phyloP scores from a whole-genome alignment of 2,113 vertebrate genomes.

The Stegostoma tigrinum region DNA sequence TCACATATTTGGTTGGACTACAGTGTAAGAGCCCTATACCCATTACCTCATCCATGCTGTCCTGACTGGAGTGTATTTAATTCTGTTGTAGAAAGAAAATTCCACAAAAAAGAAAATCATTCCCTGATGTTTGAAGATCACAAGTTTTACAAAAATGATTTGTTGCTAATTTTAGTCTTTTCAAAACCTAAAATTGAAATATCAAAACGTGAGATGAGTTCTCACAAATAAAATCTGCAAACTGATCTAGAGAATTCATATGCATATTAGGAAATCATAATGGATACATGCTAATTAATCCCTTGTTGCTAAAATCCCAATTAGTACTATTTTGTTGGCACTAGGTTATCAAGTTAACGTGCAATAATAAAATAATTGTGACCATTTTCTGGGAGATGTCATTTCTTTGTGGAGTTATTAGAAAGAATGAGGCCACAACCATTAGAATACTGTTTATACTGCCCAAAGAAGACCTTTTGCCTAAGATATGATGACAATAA shows the following conservation, averaged over 20 bases:
- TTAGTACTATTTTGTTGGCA: constrained; percentile 37
- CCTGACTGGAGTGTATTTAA: background rate
- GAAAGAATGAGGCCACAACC: constrained; percentile 19
- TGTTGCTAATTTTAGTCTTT: background rate
- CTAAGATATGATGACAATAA: constrained; percentile 2
- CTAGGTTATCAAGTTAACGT: constrained; percentile 30
- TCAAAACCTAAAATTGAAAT: background rate
- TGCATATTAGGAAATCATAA: constrained; percentile 33
- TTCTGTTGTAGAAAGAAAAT: background rate
- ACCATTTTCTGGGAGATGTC: constrained; percentile 31
- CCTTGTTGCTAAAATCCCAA: constrained; percentile 35
- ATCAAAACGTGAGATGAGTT: background rate
- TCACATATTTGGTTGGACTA: background rate
- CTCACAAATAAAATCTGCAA: background rate
- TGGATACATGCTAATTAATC: constrained; percentile 37
- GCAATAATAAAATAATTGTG: constrained; percentile 36
- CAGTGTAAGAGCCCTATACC: background rate
- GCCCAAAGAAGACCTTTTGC: background rate
- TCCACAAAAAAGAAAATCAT: background rate
- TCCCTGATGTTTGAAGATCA: background rate
- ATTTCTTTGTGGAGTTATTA: constrained; percentile 27
- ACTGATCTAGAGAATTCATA: constrained; percentile 7
- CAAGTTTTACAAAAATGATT: background rate
- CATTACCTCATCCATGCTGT: background rate
- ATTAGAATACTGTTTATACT: constrained; percentile 25